Percentiles rank a stretch among this genome's conserved stretches.
Evolutionary conservation across 2,797 vertebrate species (phyloP).

Genomic region (Intellagama lesueurii): DNA sequence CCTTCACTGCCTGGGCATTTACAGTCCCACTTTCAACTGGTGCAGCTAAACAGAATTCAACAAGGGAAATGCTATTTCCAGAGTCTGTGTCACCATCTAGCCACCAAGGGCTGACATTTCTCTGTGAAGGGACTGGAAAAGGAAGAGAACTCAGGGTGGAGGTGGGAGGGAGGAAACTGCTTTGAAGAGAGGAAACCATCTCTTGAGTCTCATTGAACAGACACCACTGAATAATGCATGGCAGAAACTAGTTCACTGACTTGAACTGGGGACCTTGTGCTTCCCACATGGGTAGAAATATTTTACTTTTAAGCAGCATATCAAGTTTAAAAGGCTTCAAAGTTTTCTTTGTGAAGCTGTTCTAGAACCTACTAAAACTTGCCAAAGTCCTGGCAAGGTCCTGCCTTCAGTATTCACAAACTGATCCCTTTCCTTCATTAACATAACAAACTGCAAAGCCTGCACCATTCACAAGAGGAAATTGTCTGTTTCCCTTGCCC

Average conservation of each 20-base stretch:
- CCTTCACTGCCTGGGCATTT: constrained; percentile 62
- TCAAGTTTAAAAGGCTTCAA: not conserved
- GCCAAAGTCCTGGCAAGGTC: not conserved
- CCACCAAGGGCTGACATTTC: constrained; percentile 74
- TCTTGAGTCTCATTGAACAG: constrained; percentile 61
- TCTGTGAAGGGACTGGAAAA: constrained; percentile 72
- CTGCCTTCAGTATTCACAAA: not conserved
- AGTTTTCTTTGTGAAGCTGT: not conserved
- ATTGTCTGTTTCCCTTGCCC: not conserved
- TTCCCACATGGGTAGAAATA: not conserved
- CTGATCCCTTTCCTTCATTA: not conserved
- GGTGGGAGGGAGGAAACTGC: constrained; percentile 63
- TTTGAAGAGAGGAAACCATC: constrained; percentile 74
- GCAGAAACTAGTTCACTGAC: constrained; percentile 25
- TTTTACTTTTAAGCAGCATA: not conserved
- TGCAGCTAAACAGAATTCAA: constrained; percentile 64
- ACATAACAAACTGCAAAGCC: not conserved
- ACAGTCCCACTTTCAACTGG: constrained; percentile 61
- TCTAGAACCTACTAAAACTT: not conserved
- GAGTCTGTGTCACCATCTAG: constrained; percentile 77
- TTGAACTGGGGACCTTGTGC: not conserved
- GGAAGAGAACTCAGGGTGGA: constrained; percentile 51
- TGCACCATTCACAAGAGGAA: not conserved
- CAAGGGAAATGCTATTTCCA: constrained; percentile 73
- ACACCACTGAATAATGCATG: constrained; percentile 43